Evolutionary conservation across 2,888 invertebrate genomes (phyloP), one percentile per base, ranked within the genome.

Genomic region (Ectemnius continuus): DNA sequence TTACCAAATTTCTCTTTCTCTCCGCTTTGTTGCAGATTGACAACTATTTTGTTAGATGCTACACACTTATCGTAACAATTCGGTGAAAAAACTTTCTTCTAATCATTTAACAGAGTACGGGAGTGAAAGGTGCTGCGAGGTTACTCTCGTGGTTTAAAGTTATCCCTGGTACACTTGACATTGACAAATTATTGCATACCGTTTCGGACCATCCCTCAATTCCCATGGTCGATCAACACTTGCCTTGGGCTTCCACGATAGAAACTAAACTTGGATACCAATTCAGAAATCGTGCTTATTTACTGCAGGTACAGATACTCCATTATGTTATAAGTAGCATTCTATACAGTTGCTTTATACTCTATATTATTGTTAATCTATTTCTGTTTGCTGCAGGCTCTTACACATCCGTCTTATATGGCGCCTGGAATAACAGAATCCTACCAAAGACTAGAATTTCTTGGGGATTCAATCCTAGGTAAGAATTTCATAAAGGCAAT

Each of bases 351-450:
- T 14, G n/a, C 13, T 52, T 0, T 52, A 16, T 52, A 6, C 16
- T 48, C 48, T 16, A 16, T 52, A 16, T 14, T 52, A 14, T 52
- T 6, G 6, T 8, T 36, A 36, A 6, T 52, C 16, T 52, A 52
- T 52, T 52, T 16, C 5, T 14, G 67, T 45, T 47, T 58, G n/a
- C 84, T 84, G 65, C 59, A 96, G 94, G 98, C 98, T 0, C 92
- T 99, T 65, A 97, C 99, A 0, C 99, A 99, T 92, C 94, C 98
- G 0, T 97, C 98, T 0, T 98, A 95, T 91, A 93, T 94, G 4
- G 93, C 94, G 5, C 98, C 98, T 91, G 93, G 94, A 0, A 88
- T 96, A 61, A 99, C 99, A 0, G 95, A 94, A 36, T 97, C 96
- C 79, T 99, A 99, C 91, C 96, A 97, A 89, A 76, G 79, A 75